Conservation (phyloP, 1,140 invertebrate species). For the Drosophila orena region DNA sequence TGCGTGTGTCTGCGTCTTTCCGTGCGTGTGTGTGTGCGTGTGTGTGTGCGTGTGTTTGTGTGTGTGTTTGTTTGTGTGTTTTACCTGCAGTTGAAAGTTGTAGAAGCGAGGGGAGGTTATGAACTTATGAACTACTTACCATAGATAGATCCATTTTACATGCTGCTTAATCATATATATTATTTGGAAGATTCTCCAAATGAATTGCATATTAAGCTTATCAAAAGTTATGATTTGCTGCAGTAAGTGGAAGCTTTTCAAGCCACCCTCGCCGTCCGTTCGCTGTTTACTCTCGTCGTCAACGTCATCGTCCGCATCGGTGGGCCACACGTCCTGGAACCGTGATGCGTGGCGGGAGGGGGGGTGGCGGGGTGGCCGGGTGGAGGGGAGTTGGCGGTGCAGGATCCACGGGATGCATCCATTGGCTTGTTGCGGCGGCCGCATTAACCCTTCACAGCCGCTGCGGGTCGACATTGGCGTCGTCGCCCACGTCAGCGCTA, state of each 20-base stretch:
- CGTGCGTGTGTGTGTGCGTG: neutral
- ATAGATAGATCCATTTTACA: too few species aligned
- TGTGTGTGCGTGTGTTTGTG: too few species aligned
- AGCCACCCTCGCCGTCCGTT: neutral
- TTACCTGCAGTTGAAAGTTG: conserved; percentile 17
- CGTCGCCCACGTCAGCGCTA: conserved; percentile 66
- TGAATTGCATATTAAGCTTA: too few species aligned
- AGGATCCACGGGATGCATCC: conserved; percentile 34
- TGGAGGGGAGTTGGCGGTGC: neutral
- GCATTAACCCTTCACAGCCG: conserved; percentile 50
- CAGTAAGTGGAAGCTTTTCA: neutral
- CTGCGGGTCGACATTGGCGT: conserved; percentile 18
- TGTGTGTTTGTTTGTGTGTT: conserved; percentile 3
- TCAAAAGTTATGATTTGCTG: neutral
- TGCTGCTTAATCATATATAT: too few species aligned
- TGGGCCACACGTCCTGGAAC: conserved; percentile 17
- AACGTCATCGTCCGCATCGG: conserved; percentile 10
- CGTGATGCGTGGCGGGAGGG: neutral
- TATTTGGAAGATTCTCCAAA: too few species aligned
- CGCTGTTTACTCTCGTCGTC: conserved; percentile 13
- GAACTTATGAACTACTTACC: neutral
- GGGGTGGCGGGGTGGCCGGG: too few species aligned
- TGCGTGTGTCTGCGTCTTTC: conserved; percentile 31
- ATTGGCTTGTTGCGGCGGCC: conserved; percentile 45
- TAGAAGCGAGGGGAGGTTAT: conserved; percentile 12